These are phyloP conservation scores for Lycaon pictus DNA, from an alignment of 2,113 vertebrate genomes.

Conservation along the genomic window DNA sequence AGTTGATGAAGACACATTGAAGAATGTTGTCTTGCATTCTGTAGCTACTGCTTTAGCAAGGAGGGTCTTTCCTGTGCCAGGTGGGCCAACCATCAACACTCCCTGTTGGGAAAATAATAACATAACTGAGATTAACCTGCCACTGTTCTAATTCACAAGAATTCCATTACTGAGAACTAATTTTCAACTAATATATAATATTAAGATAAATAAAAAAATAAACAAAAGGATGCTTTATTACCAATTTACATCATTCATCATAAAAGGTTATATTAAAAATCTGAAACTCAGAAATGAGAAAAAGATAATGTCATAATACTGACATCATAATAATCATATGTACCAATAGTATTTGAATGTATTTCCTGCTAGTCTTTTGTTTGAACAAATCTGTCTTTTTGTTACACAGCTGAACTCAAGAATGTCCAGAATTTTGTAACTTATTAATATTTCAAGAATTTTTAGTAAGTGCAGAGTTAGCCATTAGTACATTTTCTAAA, in stretches of 20 bases:
- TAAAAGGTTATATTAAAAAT: constrained; percentile 56
- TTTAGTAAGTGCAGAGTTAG: not conserved
- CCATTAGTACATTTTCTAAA: constrained; percentile 51
- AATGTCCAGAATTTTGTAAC: not conserved
- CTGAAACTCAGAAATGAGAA: constrained; percentile 37
- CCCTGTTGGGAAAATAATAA: constrained; percentile 87
- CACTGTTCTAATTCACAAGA: not conserved
- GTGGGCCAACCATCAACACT: constrained; percentile 98
- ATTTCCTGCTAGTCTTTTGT: not conserved
- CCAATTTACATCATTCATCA: constrained; percentile 25
- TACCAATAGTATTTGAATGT: not conserved
- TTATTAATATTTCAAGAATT: constrained; percentile 36
- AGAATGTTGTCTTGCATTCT: constrained; percentile 99
- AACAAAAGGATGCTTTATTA: not conserved
- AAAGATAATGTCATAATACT: not conserved
- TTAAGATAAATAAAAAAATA: constrained; percentile 39
- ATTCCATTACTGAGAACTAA: constrained; percentile 3
- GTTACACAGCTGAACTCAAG: not conserved
- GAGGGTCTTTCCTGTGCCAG: constrained; percentile 98
- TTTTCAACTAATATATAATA: constrained; percentile 41
- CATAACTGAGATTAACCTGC: not conserved
- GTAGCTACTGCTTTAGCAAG: constrained; percentile 98
- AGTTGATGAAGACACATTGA: constrained; percentile 98
- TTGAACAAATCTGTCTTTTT: not conserved
- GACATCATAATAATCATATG: not conserved